Evolutionary conservation across 2,888 invertebrate genomes (phyloP), one percentile per base, ranked within the genome.

Genomic region (Drosophila leonis): DNA sequence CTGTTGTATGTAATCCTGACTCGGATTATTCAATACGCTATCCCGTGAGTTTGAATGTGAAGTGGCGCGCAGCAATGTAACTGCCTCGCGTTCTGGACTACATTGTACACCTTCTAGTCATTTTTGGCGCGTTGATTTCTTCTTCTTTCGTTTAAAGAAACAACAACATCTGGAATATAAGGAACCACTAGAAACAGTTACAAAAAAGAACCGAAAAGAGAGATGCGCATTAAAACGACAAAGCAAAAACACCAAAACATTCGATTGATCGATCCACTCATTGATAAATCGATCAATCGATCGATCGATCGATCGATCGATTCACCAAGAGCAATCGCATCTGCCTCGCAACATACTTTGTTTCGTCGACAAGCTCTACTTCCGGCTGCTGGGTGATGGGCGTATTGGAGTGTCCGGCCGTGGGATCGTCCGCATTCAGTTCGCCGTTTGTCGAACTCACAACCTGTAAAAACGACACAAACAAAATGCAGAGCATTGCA

Each of bases 61-160:
- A 90, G 95, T 95, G 88, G 95, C 94, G 89, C 94, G 94, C 80
- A 95, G 93, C 91, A 95, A 93, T 72, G 94, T 95, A 72, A 95
- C 95, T 81, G 94, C 95, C 91, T 95, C 95, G 91, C 95, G 94
- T 93, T 95, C 95, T 90, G 95, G 94, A 93, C 94, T 94, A 93
- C 95, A 94, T 93, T 95, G 94, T 90, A 94, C 94, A 93, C 94
- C 94, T 92, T 95, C 96, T 96, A 96, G 97, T 97, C 97, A 97
- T 96, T 97, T 97, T 94, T 96, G 96, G 93, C 97, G 96, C 83
- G 96, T 95, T 93, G 96, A 96, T 96, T 98, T 98, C 96, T 98
- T 98, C 97, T 98, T 98, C 97, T 98, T 98, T 94, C 98, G 96
- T 94, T 98, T 98, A 95, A 98, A 98, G 96, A 98, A 99, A 94